These are phyloP conservation scores for Montipora foliosa DNA, from an alignment of 64 coral and sea anemone species.

Conservation along the genomic window DNA sequence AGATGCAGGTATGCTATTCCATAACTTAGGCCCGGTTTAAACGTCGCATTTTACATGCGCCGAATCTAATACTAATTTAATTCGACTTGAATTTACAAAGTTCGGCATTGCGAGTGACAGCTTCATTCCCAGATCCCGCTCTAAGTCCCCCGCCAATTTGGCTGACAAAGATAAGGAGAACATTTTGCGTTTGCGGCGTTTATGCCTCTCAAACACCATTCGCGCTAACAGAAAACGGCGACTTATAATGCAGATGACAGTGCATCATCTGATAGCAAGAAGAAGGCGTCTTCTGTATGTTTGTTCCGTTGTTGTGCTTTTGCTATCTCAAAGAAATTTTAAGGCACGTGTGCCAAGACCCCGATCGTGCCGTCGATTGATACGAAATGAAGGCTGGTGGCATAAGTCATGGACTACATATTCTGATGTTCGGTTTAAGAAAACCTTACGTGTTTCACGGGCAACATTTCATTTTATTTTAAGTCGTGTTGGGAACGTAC, in stretches of 20 bases:
- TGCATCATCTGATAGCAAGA: too few relatives aligned
- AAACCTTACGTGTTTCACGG: constrained; percentile 31
- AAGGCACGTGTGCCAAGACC: background rate
- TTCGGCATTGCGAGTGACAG: constrained; percentile 38
- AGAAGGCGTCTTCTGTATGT: too few relatives aligned
- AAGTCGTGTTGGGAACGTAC: background rate
- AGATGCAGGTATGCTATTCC: too few relatives aligned
- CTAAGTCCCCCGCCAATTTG: too few relatives aligned
- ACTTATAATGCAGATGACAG: too few relatives aligned
- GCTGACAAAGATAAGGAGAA: background rate
- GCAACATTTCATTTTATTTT: constrained; percentile 26
- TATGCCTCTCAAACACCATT: constrained; percentile 2
- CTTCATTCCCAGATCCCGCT: background rate
- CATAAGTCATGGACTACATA: background rate
- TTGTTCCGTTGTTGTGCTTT: too few relatives aligned
- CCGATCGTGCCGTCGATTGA: constrained; percentile 5
- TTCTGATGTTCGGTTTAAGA: constrained; percentile 10
- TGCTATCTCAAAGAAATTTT: too few relatives aligned
- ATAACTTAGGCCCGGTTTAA: constrained; percentile 34
- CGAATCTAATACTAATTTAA: too few relatives aligned
- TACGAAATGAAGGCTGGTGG: constrained; percentile 66
- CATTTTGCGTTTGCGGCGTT: constrained; percentile 15
- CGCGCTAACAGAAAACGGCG: constrained; percentile 30
- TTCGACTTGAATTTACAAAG: constrained; percentile 19
- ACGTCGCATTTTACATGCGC: constrained; percentile 9